Conservation (phyloP, 2,797 vertebrate genomes). For the Trematomus bernacchii region DNA sequence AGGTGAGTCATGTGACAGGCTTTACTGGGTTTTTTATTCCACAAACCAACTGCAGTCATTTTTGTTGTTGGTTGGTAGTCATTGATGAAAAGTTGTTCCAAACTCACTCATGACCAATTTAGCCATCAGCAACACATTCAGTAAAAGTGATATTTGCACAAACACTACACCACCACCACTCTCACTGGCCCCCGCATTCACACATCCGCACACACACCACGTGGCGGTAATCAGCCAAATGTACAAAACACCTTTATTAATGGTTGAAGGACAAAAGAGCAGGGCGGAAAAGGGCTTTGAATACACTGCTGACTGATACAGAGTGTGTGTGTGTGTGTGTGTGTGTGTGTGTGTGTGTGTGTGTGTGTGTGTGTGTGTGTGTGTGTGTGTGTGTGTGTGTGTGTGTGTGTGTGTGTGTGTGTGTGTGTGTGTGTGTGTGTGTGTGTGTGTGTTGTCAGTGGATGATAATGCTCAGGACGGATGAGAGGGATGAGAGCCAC, state of each 20-base stretch:
- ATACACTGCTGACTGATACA: slow-evolving; percentile 74
- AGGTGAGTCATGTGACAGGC: slow-evolving; percentile 70
- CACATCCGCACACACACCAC: slow-evolving; percentile 52
- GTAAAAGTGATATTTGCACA: slow-evolving; percentile 52
- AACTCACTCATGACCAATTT: slow-evolving; percentile 51
- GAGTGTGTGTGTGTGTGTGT: slow-evolving; percentile 37
- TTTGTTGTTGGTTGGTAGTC: slow-evolving; percentile 10
- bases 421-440: slow-evolving; percentile 40
- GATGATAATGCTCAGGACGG: slow-evolving; percentile 78
- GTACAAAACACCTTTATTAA: slow-evolving; percentile 76
- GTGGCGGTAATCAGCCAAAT: slow-evolving; percentile 69
- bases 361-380: slow-evolving; percentile 24
- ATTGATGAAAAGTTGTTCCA: slow-evolving; percentile 57
- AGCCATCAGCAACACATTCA: slow-evolving; percentile 60
- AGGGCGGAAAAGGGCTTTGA: slow-evolving; percentile 64
- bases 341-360: slow-evolving; percentile 42
- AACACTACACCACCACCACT: slow-evolving; percentile 37
- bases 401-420: slow-evolving; percentile 29
- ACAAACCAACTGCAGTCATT: slow-evolving; percentile 5
- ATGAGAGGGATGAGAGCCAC: slow-evolving; percentile 82
- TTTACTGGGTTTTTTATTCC: neutral
- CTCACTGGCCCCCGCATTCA: slow-evolving; percentile 58
- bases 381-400: slow-evolving; percentile 24
- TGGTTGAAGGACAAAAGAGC: slow-evolving; percentile 74
- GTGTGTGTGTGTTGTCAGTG: slow-evolving; percentile 50